These are phyloP conservation scores for Oreotrochilus melanogaster DNA, from an alignment of 2,113 vertebrate genomes.

Conservation along the genomic window DNA sequence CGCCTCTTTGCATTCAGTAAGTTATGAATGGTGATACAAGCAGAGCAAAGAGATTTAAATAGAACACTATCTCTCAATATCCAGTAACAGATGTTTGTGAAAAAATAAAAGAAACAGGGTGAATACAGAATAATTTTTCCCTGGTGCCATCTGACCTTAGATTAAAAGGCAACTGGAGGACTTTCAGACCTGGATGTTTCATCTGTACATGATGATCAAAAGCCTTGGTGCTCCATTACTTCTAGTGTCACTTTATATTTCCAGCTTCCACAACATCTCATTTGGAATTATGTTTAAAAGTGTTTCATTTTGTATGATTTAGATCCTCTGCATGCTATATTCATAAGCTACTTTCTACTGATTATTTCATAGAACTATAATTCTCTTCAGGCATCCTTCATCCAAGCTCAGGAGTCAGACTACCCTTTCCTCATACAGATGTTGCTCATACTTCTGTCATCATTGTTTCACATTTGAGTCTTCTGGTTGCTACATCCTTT, in stretches of 20 bases:
- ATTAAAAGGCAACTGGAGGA: background rate
- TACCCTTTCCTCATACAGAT: background rate
- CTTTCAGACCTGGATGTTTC: conserved; percentile 3
- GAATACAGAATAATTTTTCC: conserved; percentile 13
- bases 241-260: background rate
- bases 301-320: background rate
- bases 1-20: background rate
- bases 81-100: background rate
- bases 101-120: conserved; percentile 3
- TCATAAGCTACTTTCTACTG: background rate
- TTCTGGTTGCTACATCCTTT: background rate
- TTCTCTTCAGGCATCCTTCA: background rate
- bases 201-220: background rate
- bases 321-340: background rate
- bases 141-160: background rate
- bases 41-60: background rate
- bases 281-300: background rate
- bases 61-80: background rate
- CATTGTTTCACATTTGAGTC: background rate
- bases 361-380: background rate
- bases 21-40: background rate
- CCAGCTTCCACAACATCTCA: background rate
- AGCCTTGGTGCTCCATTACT: background rate
- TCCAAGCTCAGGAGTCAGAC: background rate
- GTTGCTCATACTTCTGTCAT: background rate